Evolutionary conservation across 2,797 vertebrate species (phyloP).

Genomic region (Corythornis leucogaster): DNA sequence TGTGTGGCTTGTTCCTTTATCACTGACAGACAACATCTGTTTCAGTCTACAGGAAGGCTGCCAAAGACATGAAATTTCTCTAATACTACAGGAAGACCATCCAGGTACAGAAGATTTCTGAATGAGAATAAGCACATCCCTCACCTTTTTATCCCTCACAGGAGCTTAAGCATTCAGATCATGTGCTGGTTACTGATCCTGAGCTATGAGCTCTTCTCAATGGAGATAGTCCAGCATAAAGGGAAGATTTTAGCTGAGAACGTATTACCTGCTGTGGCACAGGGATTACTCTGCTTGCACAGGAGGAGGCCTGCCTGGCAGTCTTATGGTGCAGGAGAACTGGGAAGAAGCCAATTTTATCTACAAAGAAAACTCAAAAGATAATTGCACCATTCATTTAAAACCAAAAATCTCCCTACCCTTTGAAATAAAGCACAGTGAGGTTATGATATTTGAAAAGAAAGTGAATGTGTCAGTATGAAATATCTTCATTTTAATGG

Average conservation of each 20-base stretch:
- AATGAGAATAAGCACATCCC: background rate
- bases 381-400: background rate
- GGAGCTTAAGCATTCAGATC: background rate
- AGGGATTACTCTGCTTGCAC: background rate
- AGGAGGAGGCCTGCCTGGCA: background rate
- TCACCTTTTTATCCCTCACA: background rate
- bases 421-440: background rate
- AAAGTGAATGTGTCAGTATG: background rate
- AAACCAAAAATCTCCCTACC: background rate
- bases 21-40: background rate
- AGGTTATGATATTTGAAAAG: background rate
- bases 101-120: background rate
- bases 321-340: rapidly evolving
- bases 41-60: background rate
- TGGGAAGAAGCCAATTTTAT: background rate
- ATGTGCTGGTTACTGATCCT: background rate
- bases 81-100: background rate
- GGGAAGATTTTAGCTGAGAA: background rate
- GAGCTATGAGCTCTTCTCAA: background rate
- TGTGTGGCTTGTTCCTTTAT: constrained; percentile 1
- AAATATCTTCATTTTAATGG: background rate
- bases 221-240: background rate
- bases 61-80: background rate
- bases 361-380: background rate
- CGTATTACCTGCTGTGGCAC: background rate